Evolutionary conservation across 2,888 invertebrate genomes (phyloP).

Genomic region (Leptinotarsa tumamoca): DNA sequence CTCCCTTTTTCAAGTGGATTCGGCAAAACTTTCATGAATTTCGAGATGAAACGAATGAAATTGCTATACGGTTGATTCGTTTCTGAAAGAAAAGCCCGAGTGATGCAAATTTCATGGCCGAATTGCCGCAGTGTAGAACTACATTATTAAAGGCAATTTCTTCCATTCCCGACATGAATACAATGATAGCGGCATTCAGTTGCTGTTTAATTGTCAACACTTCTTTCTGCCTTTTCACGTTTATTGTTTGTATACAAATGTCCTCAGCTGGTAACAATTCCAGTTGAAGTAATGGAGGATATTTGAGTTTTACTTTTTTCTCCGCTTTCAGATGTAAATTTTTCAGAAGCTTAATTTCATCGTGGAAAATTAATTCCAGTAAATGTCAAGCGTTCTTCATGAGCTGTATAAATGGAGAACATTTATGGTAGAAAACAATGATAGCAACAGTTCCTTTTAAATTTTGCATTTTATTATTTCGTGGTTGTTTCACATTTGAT

Average conservation of each 20-base stretch:
- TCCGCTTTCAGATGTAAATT: conserved; percentile 61
- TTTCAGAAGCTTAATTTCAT: conserved; percentile 22
- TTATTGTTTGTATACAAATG: conserved; percentile 62
- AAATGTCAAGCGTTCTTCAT: no score
- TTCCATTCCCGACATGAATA: conserved; percentile 61
- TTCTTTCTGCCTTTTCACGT: conserved; percentile 59
- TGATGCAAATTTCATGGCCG: conserved; percentile 61
- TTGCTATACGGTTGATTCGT: background rate
- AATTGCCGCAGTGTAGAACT: conserved; percentile 50
- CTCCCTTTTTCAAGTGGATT: no score
- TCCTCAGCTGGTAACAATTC: conserved; percentile 60
- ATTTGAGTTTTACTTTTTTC: conserved; percentile 61
- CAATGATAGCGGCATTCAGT: conserved; percentile 58
- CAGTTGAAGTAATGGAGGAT: conserved; percentile 58
- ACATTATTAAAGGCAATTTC: conserved; percentile 63
- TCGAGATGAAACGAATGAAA: background rate
- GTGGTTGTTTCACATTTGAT: no score
- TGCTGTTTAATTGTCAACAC: conserved; percentile 64
- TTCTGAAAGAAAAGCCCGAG: conserved; percentile 46
- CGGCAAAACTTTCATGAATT: background rate
- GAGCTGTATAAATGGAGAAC: no score
- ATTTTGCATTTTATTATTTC: no score
- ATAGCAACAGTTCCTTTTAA: no score
- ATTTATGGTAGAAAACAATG: no score
- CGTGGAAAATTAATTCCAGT: background rate